Evolutionary conservation across 2,888 invertebrate genomes (phyloP).

Genomic region (Drosophila meridionalis): DNA sequence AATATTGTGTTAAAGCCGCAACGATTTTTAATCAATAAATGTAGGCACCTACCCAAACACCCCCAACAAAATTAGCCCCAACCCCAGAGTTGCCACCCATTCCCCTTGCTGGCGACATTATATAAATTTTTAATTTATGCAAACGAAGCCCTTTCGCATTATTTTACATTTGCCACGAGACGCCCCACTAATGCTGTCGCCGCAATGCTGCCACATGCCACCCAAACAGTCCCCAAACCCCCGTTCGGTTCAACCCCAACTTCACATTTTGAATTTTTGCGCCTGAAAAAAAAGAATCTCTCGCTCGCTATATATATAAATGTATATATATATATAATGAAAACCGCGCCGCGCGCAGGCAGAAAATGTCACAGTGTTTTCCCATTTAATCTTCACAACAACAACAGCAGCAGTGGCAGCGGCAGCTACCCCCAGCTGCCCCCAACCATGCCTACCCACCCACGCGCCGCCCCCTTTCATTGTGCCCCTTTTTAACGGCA

Average conservation of each 20-base stretch:
- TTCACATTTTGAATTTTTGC: constrained; percentile 65
- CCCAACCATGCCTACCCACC: constrained; percentile 19
- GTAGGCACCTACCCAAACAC: constrained; percentile 2
- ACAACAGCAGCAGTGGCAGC: constrained; percentile 59
- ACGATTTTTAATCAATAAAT: constrained; percentile 52
- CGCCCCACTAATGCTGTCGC: constrained; percentile 75
- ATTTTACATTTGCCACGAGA: constrained; percentile 79
- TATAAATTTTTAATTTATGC: constrained; percentile 81
- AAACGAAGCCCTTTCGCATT: constrained; percentile 82
- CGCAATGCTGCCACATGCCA: constrained; percentile 34
- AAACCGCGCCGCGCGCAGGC: constrained; percentile 61
- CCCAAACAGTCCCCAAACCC: constrained; percentile 26
- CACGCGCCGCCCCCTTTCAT: constrained; percentile 63
- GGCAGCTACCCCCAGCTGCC: constrained; percentile 12
- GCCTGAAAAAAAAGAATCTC: constrained; percentile 31
- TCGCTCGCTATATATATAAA: constrained; percentile 2
- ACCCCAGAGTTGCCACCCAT: constrained; percentile 1
- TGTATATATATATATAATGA: constrained; percentile 40
- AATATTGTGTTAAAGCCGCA: constrained; percentile 77
- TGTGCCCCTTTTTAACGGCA: constrained; percentile 75
- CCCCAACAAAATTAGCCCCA: constrained; percentile 37
- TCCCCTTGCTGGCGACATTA: constrained; percentile 58
- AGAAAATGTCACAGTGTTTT: constrained; percentile 80
- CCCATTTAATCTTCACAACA: constrained; percentile 75
- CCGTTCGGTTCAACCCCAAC: constrained; percentile 40